Base-by-base conservation (phyloP, 2,888 invertebrate species). In the Cistogaster globosa region DNA sequence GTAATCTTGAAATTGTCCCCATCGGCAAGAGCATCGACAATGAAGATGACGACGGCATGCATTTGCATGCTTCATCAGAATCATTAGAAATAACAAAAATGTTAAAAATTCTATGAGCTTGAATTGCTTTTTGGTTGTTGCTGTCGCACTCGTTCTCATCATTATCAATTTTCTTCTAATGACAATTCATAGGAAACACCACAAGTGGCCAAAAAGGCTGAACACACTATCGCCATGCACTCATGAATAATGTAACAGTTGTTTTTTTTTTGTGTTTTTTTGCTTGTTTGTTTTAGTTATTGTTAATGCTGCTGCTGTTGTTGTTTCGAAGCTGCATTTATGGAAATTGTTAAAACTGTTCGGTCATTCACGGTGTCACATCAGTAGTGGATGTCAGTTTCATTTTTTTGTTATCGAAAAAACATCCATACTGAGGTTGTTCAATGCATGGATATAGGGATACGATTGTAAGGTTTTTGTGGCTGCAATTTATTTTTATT, bases 171-270 rank as follows among this genome's bases (percentile, higher is more conserved):
- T 69, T 60, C 74, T 57, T 55, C 85, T 85, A 85, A 85, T 85
- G 75, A 71, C 71, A 82, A 79, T 79, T 85, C 82, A 82, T 79
- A 60, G 57, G 63, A 79, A 85, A 82, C 82, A 85, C 82, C 82
- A 71, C 71, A 77, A 83, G 82, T 83, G 82, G 82, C 82, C 76
- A 71, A 77, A 82, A 72, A 83, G 82, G 71, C 76, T 83, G 65
- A 83, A 77, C 80, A 71, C 76, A 79, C 71, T 71, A 63, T 69
- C 79, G 20, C 75, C 53, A 78, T 82, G 51, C 69, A 71, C 63
- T 82, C 85, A 85, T 85, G 85, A 85, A 85, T 85, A 85, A 85
- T 85, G 82, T 78, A 85, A 79, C 16, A 71, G 62, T 57, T 81
- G 77, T 38, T 75, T 83, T 67, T 62, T 63, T 55, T n/a, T 45